Evolutionary conservation across 2,888 invertebrate genomes (phyloP).

Genomic region (Nowickia ferox): DNA sequence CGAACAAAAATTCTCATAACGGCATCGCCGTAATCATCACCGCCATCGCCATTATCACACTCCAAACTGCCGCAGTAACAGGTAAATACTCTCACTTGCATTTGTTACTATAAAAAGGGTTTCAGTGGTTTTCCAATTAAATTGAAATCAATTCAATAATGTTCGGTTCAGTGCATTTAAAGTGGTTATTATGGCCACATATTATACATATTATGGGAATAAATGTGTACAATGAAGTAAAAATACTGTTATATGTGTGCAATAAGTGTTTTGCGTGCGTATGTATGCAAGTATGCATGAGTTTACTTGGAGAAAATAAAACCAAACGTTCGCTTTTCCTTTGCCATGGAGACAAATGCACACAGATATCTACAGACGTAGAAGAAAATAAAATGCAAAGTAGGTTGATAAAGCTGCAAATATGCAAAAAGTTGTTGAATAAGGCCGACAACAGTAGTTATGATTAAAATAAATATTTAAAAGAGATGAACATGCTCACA

Average conservation of each 20-base stretch:
- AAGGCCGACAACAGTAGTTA: not conserved
- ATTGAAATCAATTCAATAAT: slow-evolving; percentile 81
- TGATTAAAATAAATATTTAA: too few relatives aligned
- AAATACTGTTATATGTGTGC: not conserved
- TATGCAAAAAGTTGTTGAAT: not conserved
- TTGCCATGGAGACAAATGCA: slow-evolving; percentile 53
- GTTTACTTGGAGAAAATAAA: slow-evolving; percentile 31
- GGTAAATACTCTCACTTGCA: slow-evolving; percentile 28
- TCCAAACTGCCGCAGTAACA: not conserved
- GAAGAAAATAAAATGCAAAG: slow-evolving; percentile 22
- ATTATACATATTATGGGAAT: slow-evolving; percentile 62
- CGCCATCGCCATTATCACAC: not conserved
- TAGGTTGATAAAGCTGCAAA: not conserved
- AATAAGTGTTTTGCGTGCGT: not conserved
- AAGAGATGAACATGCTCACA: too few relatives aligned
- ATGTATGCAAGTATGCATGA: too few relatives aligned
- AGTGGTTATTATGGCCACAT: slow-evolving; percentile 78
- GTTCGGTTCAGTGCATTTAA: slow-evolving; percentile 82
- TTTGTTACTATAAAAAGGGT: slow-evolving; percentile 59
- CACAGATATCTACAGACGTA: not conserved
- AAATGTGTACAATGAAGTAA: slow-evolving; percentile 17
- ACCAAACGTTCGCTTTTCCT: slow-evolving; percentile 71
- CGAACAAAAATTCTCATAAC: slow-evolving; percentile 26
- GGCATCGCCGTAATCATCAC: not conserved
- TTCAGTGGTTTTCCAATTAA: slow-evolving; percentile 75